Conservation (phyloP, 2,797 vertebrate species). For the Fringilla coelebs region DNA sequence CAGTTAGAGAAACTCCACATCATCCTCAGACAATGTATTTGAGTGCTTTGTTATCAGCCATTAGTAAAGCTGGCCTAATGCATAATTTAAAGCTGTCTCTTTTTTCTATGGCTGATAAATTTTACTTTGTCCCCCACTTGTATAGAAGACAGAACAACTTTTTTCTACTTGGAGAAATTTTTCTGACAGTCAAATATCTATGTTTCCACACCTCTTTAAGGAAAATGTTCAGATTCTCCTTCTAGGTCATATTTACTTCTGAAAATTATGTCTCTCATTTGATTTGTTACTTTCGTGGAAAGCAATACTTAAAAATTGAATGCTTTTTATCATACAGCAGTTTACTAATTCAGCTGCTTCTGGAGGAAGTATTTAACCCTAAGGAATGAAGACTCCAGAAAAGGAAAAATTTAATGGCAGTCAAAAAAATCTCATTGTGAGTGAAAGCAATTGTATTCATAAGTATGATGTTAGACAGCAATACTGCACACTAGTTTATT, state of each 20-base stretch:
- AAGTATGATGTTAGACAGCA: not conserved
- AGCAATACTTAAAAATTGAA: not conserved
- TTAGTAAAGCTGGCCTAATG: not conserved
- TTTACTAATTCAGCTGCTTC: not conserved
- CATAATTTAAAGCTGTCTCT: not conserved
- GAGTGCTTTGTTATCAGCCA: not conserved
- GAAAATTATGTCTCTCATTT: not conserved
- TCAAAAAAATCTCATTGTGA: not conserved
- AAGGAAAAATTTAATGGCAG: not conserved
- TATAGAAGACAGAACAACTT: not conserved
- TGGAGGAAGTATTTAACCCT: not conserved
- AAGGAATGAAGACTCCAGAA: not conserved
- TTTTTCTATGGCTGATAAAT: not conserved
- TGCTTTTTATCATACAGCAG: accelerated
- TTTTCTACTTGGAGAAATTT: not conserved
- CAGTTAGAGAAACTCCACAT: not conserved
- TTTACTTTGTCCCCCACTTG: not conserved
- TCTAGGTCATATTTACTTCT: not conserved
- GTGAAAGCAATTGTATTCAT: not conserved
- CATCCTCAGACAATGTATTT: not conserved
- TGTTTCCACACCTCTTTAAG: not conserved
- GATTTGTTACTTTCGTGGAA: not conserved
- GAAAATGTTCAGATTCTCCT: not conserved
- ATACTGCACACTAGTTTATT: not conserved
- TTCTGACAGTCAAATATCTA: not conserved